Evolutionary conservation across 2,113 vertebrate genomes (phyloP).

Genomic region (Tetrax tetrax): DNA sequence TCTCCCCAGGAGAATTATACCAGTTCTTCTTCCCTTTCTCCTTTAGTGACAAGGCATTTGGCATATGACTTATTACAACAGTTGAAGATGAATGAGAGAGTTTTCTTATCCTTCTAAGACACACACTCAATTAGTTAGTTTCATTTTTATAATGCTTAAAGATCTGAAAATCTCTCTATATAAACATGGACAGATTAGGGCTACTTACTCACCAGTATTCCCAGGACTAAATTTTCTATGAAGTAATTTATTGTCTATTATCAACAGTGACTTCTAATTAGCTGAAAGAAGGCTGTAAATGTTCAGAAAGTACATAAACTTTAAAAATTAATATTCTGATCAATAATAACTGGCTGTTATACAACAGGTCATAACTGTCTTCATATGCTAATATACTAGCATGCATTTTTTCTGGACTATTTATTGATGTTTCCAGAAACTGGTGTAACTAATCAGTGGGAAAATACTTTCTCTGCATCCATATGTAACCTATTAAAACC

Average conservation of each 20-base stretch:
- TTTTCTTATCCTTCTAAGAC: neutral
- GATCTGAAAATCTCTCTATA: neutral
- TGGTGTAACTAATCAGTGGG: neutral
- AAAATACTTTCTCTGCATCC: neutral
- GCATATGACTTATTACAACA: neutral
- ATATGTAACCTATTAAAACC: neutral
- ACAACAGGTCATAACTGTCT: neutral
- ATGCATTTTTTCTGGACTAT: neutral
- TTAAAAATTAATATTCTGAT: neutral
- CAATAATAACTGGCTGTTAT: neutral
- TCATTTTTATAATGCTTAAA: neutral
- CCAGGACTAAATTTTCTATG: neutral
- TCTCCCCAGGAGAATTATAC: neutral
- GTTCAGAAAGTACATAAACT: neutral
- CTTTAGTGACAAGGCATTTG: neutral
- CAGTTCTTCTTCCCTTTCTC: neutral
- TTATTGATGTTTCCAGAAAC: constrained; percentile 2
- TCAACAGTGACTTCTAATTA: neutral
- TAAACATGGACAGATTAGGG: neutral
- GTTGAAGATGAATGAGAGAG: neutral
- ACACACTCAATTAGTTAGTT: neutral
- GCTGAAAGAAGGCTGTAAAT: neutral
- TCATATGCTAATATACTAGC: neutral
- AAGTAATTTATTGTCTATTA: neutral
- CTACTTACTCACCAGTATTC: neutral